phyloP scores from a whole-genome alignment of 53 echinoderm and acorn worm genomes.

The Henricia sp. region DNA sequence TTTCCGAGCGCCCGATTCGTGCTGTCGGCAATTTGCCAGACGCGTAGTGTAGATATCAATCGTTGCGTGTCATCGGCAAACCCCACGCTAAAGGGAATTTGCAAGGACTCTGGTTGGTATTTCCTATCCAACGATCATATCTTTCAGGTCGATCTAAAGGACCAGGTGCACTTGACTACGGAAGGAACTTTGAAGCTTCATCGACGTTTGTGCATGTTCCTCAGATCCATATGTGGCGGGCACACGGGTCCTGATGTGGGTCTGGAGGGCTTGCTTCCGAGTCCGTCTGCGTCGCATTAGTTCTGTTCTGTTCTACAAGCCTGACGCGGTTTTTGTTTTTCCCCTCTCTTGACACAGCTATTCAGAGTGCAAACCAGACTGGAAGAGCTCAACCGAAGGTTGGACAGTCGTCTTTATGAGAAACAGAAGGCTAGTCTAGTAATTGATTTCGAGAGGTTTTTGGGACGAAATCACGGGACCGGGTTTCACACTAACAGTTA shows the following conservation, averaged over 20 bases:
- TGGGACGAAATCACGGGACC: not conserved
- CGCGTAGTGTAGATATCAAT: not conserved
- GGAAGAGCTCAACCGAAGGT: conserved; percentile 3
- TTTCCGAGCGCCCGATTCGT: not conserved
- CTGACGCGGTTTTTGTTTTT: too few species aligned
- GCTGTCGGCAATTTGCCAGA: conserved; percentile 22
- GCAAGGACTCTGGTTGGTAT: not conserved
- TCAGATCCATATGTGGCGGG: conserved; percentile 10
- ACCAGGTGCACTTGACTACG: conserved; percentile 27
- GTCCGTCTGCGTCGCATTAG: not conserved
- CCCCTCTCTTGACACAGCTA: not conserved
- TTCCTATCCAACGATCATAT: conserved; percentile 25
- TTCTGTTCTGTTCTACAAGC: too few species aligned
- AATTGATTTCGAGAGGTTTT: not conserved
- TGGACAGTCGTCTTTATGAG: not conserved
- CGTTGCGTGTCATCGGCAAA: not conserved
- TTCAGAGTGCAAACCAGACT: not conserved
- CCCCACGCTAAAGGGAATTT: not conserved
- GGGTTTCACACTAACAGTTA: too few species aligned
- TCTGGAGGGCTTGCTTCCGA: not conserved
- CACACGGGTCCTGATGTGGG: not conserved
- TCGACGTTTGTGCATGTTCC: not conserved
- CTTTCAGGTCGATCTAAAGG: conserved; percentile 19
- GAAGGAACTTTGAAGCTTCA: conserved; percentile 12
- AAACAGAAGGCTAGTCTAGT: not conserved